These are phyloP conservation scores for Drosophila sp. DNA, from an alignment of 1,140 invertebrate species.

Conservation along the genomic window DNA sequence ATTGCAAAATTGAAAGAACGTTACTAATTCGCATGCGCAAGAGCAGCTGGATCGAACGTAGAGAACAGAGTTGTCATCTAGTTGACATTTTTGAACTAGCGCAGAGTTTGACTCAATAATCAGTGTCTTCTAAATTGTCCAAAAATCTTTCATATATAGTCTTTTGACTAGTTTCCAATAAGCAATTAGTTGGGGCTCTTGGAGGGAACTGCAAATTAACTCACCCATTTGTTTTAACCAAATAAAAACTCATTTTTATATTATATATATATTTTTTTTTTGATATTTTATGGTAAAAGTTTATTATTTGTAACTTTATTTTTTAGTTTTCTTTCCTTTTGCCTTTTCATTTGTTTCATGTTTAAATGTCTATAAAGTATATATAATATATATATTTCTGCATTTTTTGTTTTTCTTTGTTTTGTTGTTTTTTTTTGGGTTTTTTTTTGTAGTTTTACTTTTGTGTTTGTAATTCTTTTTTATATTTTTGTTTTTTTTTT, in stretches of 20 bases:
- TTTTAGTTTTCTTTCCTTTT: constrained; percentile 73
- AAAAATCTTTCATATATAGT: too few relatives aligned
- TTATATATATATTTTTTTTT: constrained; percentile 16
- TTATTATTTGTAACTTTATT: constrained; percentile 83
- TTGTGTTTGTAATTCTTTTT: constrained; percentile 41
- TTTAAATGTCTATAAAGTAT: constrained; percentile 83
- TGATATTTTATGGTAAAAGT: constrained; percentile 80
- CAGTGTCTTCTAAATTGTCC: too few relatives aligned
- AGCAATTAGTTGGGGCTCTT: too few relatives aligned
- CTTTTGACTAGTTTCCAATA: too few relatives aligned
- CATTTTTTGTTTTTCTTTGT: constrained; percentile 45
- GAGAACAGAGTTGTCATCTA: constrained; percentile 6
- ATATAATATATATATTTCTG: constrained; percentile 83
- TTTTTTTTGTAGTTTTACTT: constrained; percentile 39
- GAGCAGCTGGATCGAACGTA: constrained; percentile 7
- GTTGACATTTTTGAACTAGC: neutral
- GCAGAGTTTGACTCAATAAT: neutral
- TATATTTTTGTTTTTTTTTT: constrained; percentile 51
- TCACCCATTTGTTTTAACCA: neutral
- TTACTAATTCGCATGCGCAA: constrained; percentile 15
- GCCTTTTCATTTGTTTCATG: constrained; percentile 72
- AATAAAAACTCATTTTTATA: neutral
- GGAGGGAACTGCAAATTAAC: neutral
- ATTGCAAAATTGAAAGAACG: constrained; percentile 17
- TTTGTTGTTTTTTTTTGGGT: constrained; percentile 27